Evolutionary conservation across 2,113 vertebrate species (phyloP), one percentile per base, ranked within the genome.

Genomic region (Anolis sagrei): DNA sequence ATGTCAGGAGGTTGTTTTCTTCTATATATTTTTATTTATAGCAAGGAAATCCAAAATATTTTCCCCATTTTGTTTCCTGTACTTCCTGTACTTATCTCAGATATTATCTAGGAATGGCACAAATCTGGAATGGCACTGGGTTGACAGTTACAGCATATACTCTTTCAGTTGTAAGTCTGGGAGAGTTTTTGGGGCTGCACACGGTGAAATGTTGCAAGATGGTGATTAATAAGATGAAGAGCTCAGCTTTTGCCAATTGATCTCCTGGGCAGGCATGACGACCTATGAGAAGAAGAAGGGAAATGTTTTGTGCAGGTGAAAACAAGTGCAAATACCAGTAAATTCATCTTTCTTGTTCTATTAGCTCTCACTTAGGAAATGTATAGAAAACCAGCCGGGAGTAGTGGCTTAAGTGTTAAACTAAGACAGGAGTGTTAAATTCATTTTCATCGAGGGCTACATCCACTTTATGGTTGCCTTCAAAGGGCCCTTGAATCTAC

Each of bases 211-310:
- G 66, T 23, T 89, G 88, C 61, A 89, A 32, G 70, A 89, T 44
- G 74, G 5, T 81, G 7, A 79, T 86, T 74, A 89, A 79, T 79
- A 89, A 89, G 77, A 89, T 36, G 84, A 89, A 89, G 79, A 89
- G 74, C 23, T 86, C 79, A 13, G 76, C 29, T 76, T 75, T 86
- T 39, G 84, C 84, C 74, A 86, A 18, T 25, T 70, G 69, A 36
- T 89, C 74, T 58, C 88, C 84, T 36, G 79, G 74, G 29, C 88
- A 89, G 32, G 68, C 36, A 27, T 76, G 88, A 6, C 34, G 84
- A 77, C 88, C 88, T 89, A 66, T 13, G 36, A 18, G 25, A 19
- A n/a, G 54, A 51, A 7, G 74, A 79, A 14, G 27, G 34, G 27
- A 3, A 64, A 62, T 79, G 62, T 39, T 62, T 76, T 49, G 74